Evolutionary conservation across 2,797 vertebrate genomes (phyloP).

Genomic region (Knipowitschia caucasica): DNA sequence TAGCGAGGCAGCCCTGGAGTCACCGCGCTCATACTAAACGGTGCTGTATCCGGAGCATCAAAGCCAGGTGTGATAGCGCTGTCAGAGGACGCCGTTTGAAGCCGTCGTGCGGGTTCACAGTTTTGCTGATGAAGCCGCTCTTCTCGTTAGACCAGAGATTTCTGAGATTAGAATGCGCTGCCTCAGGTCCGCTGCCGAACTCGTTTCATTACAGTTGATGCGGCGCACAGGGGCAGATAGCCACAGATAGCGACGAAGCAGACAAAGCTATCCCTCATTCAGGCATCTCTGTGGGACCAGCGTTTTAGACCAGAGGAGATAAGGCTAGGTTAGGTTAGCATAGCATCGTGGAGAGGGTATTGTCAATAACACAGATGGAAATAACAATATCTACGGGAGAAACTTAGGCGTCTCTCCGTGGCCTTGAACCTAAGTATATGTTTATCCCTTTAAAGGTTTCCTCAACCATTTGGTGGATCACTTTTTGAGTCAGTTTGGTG

Average conservation of each 20-base stretch:
- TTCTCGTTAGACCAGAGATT: slow-evolving; percentile 9
- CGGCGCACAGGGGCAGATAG: slow-evolving; percentile 26
- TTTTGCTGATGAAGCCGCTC: slow-evolving; percentile 30
- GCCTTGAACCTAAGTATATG: too few species aligned
- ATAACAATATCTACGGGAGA: too few species aligned
- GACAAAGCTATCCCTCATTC: slow-evolving; percentile 26
- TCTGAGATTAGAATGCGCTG: slow-evolving; percentile 29
- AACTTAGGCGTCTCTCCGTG: too few species aligned
- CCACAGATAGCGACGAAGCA: slow-evolving; percentile 27
- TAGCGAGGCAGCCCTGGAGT: too few species aligned
- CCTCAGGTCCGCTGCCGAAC: slow-evolving; percentile 15
- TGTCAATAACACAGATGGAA: slow-evolving; percentile 22
- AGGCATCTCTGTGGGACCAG: slow-evolving; percentile 20
- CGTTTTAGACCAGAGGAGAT: slow-evolving; percentile 40
- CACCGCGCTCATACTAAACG: too few species aligned
- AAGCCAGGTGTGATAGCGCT: background rate
- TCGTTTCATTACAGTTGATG: slow-evolving; percentile 29
- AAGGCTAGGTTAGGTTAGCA: slow-evolving; percentile 14
- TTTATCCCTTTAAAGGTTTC: too few species aligned
- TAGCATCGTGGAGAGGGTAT: slow-evolving; percentile 38
- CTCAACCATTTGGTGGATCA: too few species aligned
- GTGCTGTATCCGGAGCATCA: background rate
- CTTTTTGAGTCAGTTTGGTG: too few species aligned
- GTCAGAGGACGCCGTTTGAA: too few species aligned
- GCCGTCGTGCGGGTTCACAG: slow-evolving; percentile 34